Percentiles rank a stretch among this genome's conserved stretches.
phyloP scores from a whole-genome alignment of 2,113 vertebrate species.

The Agapornis roseicollis region DNA sequence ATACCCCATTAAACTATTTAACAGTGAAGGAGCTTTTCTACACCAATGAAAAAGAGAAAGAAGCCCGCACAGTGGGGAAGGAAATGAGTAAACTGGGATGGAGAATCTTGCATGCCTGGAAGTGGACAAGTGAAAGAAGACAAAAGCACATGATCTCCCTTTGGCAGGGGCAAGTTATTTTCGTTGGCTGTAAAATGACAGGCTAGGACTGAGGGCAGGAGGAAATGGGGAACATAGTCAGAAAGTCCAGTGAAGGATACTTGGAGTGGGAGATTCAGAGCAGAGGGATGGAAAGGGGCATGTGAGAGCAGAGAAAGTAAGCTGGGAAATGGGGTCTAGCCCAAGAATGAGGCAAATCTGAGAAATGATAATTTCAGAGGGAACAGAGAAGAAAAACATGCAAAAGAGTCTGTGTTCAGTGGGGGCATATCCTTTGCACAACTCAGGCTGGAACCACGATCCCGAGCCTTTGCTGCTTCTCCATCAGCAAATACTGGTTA shows the following conservation, averaged over 20 bases:
- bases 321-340: not conserved
- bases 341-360: not conserved
- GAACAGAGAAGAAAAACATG: not conserved
- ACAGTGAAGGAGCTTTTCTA: not conserved
- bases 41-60: not conserved
- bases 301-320: not conserved
- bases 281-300: not conserved
- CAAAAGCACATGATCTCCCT: not conserved
- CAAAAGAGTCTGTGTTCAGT: not conserved
- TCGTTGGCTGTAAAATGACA: not conserved
- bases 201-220: not conserved
- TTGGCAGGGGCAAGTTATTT: not conserved
- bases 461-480: not conserved
- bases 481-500: not conserved
- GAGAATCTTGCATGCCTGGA: not conserved
- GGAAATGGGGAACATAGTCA: not conserved
- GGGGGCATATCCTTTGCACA: not conserved
- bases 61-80: not conserved
- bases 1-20: not conserved
- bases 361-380: not conserved
- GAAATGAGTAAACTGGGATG: not conserved
- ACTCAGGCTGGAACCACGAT: not conserved
- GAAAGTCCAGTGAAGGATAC: not conserved
- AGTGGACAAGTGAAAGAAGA: not conserved
- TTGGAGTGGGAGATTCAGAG: not conserved